Evolutionary conservation across 2,888 invertebrate genomes (phyloP).

Genomic region (Diloba caeruleocephala): DNA sequence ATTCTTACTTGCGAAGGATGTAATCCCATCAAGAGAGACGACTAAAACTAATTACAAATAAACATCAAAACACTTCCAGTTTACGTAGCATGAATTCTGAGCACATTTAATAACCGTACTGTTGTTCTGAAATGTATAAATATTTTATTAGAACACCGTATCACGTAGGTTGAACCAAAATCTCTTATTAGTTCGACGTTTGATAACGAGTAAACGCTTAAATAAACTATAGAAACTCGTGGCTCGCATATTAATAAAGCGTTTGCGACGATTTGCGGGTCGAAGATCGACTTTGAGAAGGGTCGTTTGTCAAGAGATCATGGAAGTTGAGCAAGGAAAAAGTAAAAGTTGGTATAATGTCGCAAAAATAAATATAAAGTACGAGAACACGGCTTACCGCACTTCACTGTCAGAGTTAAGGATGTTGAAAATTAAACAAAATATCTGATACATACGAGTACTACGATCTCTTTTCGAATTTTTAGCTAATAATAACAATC

Average conservation of each 20-base stretch:
- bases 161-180: constrained; percentile 34
- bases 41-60: constrained; percentile 1
- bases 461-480: too few relatives aligned
- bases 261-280: constrained; percentile 25
- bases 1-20: too few relatives aligned
- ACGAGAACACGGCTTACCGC: too few relatives aligned
- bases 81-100: constrained; percentile 19
- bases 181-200: constrained; percentile 46
- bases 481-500: too few relatives aligned
- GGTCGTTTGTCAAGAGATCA: constrained; percentile 21
- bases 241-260: constrained; percentile 25
- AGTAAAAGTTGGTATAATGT: not conserved
- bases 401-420: too few relatives aligned
- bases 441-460: too few relatives aligned
- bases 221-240: constrained; percentile 31
- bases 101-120: constrained; percentile 18
- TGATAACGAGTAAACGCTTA: constrained; percentile 39
- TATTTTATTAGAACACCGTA: constrained; percentile 39
- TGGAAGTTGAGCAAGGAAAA: constrained; percentile 19
- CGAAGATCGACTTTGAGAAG: constrained; percentile 6
- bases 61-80: constrained; percentile 6
- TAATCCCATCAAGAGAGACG: too few relatives aligned
- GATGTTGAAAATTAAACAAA: too few relatives aligned
- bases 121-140: constrained; percentile 32
- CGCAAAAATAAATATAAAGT: too few relatives aligned